Evolutionary conservation across 2,797 vertebrate genomes (phyloP).

Genomic region (Chelon auratus): DNA sequence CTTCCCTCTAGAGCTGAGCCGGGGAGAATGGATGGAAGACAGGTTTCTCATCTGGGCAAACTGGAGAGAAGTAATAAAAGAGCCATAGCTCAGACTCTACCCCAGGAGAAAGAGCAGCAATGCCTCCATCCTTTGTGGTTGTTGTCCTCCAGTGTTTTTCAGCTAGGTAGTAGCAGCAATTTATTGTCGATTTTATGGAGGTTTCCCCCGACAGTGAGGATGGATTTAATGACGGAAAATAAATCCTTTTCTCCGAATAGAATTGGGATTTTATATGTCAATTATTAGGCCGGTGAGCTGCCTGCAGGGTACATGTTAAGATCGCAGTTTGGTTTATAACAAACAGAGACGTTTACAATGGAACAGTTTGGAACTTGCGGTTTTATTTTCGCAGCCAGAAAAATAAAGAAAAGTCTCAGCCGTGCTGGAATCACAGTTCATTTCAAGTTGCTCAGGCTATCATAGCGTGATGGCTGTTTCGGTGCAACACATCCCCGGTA

Average conservation of each 20-base stretch:
- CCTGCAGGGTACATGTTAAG: constrained; percentile 28
- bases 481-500: constrained; percentile 17
- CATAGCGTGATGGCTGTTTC: constrained; percentile 22
- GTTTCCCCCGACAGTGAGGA: constrained; percentile 58
- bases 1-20: constrained; percentile 59
- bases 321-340: constrained; percentile 43
- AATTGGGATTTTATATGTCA: constrained; percentile 54
- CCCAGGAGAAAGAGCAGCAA: constrained; percentile 65
- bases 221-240: constrained; percentile 62
- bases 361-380: constrained; percentile 9
- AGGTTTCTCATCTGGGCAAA: constrained; percentile 72
- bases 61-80: constrained; percentile 79
- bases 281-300: constrained; percentile 47
- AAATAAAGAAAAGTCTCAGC: constrained; percentile 7
- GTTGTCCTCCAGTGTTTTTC: constrained; percentile 71
- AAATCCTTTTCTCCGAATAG: constrained; percentile 55
- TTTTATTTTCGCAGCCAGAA: constrained; percentile 30
- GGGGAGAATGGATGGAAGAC: constrained; percentile 70
- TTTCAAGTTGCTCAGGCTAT: constrained; percentile 36
- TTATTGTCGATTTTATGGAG: constrained; percentile 61
- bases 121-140: constrained; percentile 68
- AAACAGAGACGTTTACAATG: constrained; percentile 27
- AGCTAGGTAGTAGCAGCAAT: constrained; percentile 51
- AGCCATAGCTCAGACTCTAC: constrained; percentile 72
- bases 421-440: constrained; percentile 26